Evolutionary conservation across 2,888 invertebrate species (phyloP), one percentile per base, ranked within the genome.

Genomic region (Eurytoma adleriae): DNA sequence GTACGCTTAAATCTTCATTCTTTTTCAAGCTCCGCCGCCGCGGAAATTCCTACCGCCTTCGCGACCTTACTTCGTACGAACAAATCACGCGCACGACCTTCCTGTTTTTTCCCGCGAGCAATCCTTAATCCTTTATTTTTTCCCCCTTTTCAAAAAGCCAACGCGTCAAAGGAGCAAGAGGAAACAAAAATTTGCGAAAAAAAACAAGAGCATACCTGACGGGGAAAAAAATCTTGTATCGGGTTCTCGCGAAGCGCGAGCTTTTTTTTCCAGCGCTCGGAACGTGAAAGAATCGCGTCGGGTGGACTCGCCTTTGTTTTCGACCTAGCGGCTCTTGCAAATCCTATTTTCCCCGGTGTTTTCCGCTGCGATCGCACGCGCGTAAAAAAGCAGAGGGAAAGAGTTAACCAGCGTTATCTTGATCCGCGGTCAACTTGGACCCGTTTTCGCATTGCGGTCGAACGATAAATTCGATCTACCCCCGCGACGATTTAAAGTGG

Each of bases 271-370:
- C 67, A 24, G 24, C 16, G 1, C 16, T 1, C 14, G 30, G 20
- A 69, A 69, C 69, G 54, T 56, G 56, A 69, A 56, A 16, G 18
- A 10, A 20, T 56, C 69, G 54, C n/a, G 69, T 69, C 69, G 30
- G 30, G 16, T 56, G n/a, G 14, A 3, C 30, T 27, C 20, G 3
- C 7, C 30, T n/a, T 64, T 20, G n/a, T 30, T 54, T 48, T 54
- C 27, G 0, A 40, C 4, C 40, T 66, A 66, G 52, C 64, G 64
- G 56, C 54, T 30, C 40, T 40, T 57, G 73, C 67, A 73, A 72
- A 72, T 80, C 56, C 72, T 68, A 73, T 72, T 81, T 78, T 78
- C 24, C 75, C 18, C 24, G 56, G 18, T 77, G 70, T 82, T 79
- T 70, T 69, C 20, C 48, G 27, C 16, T 57, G 62, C 56, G 24